Percentiles rank a stretch among this genome's conserved stretches.
phyloP scores from a whole-genome alignment of 2,113 vertebrate genomes.

The Protobothrops flavoviridis region DNA sequence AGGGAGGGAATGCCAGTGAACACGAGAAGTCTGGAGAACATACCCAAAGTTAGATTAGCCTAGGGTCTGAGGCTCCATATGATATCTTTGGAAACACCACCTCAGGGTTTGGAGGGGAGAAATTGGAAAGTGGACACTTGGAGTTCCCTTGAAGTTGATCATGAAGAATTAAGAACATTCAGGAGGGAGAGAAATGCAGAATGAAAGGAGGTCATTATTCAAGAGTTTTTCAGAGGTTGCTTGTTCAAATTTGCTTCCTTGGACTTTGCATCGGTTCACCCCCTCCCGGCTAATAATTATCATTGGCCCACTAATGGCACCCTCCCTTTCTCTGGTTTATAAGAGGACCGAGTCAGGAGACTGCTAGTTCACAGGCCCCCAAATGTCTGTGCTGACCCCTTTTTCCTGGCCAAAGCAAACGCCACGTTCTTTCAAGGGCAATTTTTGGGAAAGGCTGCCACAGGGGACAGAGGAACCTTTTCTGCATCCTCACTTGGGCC shows the following conservation, averaged over 20 bases:
- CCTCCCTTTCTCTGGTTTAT: not conserved
- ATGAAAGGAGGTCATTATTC: conserved; percentile 20
- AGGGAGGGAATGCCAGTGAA: not conserved
- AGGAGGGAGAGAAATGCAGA: not conserved
- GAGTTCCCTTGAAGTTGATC: not conserved
- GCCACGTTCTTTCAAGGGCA: not conserved
- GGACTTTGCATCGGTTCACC: not conserved
- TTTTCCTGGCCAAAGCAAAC: conserved; percentile 15
- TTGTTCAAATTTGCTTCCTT: not conserved
- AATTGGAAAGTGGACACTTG: not conserved
- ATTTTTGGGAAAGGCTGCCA: conserved; percentile 5
- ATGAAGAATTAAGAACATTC: too few relatives aligned
- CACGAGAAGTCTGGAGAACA: not conserved
- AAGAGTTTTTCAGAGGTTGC: not conserved
- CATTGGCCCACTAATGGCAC: not conserved
- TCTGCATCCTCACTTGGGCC: not conserved
- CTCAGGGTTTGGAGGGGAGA: not conserved
- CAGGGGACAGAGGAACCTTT: conserved; percentile 17
- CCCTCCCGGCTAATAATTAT: conserved; percentile 2
- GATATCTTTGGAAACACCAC: not conserved
- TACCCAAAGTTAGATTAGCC: not conserved
- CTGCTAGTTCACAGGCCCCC: not conserved
- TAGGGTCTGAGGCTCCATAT: not conserved
- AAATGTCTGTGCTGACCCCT: not conserved
- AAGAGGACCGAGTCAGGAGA: not conserved